Evolutionary conservation across 2,797 vertebrate species (phyloP).

Genomic region (Urosaurus nigricauda): DNA sequence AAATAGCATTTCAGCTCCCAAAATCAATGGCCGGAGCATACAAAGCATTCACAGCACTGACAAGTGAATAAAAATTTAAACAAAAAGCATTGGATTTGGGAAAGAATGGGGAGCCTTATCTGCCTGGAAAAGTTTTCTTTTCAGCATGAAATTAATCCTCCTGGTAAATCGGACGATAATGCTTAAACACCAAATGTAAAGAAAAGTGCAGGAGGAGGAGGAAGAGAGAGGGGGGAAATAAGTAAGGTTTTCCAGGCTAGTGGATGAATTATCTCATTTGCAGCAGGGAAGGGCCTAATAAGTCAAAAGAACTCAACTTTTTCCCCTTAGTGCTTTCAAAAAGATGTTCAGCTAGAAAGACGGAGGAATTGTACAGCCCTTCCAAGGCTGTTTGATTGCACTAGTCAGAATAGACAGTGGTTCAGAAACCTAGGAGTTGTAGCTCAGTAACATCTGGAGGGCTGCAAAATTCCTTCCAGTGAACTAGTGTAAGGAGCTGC

Average conservation of each 20-base stretch:
- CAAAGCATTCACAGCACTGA: conserved; percentile 78
- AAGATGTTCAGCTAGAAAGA: neutral
- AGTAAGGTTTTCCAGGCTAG: conserved; percentile 20
- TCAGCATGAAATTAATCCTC: conserved; percentile 61
- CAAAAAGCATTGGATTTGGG: conserved; percentile 73
- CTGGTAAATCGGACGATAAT: conserved; percentile 64
- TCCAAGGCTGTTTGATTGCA: neutral
- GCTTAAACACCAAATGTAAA: conserved; percentile 43
- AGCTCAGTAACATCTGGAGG: too few relatives aligned
- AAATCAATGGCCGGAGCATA: conserved; percentile 81
- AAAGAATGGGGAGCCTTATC: conserved; percentile 79
- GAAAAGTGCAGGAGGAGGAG: neutral
- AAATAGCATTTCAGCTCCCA: conserved; percentile 79
- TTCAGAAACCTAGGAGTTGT: too few relatives aligned
- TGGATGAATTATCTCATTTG: conserved; percentile 26
- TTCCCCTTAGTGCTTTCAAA: neutral
- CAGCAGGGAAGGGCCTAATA: neutral
- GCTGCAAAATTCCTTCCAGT: neutral
- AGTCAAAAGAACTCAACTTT: conserved; percentile 1
- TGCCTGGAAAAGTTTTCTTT: conserved; percentile 66
- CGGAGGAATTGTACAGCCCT: too few relatives aligned
- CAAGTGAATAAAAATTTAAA: conserved; percentile 79
- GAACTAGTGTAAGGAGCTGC: neutral
- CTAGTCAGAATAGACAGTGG: neutral
- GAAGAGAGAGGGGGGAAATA: conserved; percentile 36